A percentile compares a stretch with the other conserved stretches of the same genome.
Conservation (phyloP, 1,140 invertebrate genomes). For the Drosophila aff. region DNA sequence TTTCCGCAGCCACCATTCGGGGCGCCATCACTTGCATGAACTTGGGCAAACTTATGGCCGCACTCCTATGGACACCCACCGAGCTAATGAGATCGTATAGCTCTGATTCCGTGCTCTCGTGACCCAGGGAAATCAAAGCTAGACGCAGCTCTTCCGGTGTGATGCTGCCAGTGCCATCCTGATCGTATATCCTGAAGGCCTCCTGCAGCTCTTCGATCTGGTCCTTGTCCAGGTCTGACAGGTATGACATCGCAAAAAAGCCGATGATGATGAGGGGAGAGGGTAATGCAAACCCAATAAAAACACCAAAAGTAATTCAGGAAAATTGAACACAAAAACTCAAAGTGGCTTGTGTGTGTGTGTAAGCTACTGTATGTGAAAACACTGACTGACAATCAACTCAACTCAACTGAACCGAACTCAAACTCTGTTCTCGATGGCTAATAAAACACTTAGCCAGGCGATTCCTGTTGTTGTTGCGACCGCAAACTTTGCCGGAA, state of each 20-base stretch:
- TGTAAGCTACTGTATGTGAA: not conserved
- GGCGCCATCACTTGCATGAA: slow-evolving; percentile 28
- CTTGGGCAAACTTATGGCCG: not conserved
- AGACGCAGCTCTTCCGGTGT: slow-evolving; percentile 15
- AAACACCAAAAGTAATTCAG: slow-evolving; percentile 22
- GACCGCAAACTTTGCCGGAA: slow-evolving; percentile 45
- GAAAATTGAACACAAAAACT: slow-evolving; percentile 26
- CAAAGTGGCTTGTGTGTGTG: not conserved
- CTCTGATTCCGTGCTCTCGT: slow-evolving; percentile 53
- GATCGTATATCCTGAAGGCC: slow-evolving; percentile 34
- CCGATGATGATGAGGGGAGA: not conserved
- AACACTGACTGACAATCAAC: slow-evolving; percentile 71
- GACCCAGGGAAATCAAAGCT: slow-evolving; percentile 26
- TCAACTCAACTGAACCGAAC: slow-evolving; percentile 48
- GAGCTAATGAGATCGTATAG: slow-evolving; percentile 44
- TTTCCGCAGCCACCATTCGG: slow-evolving; percentile 24
- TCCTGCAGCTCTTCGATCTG: slow-evolving; percentile 31
- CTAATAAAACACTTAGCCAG: slow-evolving; percentile 78
- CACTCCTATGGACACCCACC: not conserved
- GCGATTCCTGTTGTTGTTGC: slow-evolving; percentile 46
- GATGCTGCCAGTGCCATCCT: slow-evolving; percentile 24
- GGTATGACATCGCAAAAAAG: not conserved
- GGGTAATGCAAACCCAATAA: slow-evolving; percentile 13
- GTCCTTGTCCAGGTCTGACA: not conserved
- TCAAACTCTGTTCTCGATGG: slow-evolving; percentile 57